Base-by-base conservation (phyloP, 1,140 invertebrate species). In the Bombus affinis region DNA sequence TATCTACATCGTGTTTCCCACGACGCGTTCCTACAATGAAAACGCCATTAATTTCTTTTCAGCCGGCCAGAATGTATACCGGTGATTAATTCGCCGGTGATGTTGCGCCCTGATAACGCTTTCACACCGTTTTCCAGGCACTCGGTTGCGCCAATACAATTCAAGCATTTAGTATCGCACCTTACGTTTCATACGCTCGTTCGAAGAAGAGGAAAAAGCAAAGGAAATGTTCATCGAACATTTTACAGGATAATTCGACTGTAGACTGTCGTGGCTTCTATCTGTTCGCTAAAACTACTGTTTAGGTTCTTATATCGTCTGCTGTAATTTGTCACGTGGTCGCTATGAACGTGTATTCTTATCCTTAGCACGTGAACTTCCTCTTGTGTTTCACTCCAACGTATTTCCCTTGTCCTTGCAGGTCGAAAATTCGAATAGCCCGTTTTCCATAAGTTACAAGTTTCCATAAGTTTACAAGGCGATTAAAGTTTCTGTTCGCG, bases 41-140 rank as follows among this genome's bases (percentile, higher is more conserved):
- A 85, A 80, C 77, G 28, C 76, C 57, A 73, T 85, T 72, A 53
- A 80, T 80, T 80, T 80, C 83, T 85, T 83, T 72, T 57, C 39
- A 47, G 35, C 68, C 47, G 39, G 37, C 35, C 22, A 42, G 68
- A 35, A 71, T 73, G 65, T 53, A 53, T 76, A 71, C 32, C 32
- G 66, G 77, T 80, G 83, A 85, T 85, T 85, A 85, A 85, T 85
- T 85, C 25, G 65, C 66, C 68, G 39, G 76, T 25, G 83, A 85
- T 85, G 57, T 13, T 35, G 83, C 68, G 35, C 39, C 3, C 5
- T 28, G 83, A 85, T 85, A 85, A 85, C 73, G 83, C 83, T 80
- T 65, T 73, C 77, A 71, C 83, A 57, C 83, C 83, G 76, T 25
- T 28, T 53, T 42, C 70, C 83, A 80, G 80, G 77, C 57, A 80